Percentiles rank a stretch among this genome's conserved stretches.
Conservation (phyloP, 2,113 vertebrate genomes). For the Zosterops pallidus region DNA sequence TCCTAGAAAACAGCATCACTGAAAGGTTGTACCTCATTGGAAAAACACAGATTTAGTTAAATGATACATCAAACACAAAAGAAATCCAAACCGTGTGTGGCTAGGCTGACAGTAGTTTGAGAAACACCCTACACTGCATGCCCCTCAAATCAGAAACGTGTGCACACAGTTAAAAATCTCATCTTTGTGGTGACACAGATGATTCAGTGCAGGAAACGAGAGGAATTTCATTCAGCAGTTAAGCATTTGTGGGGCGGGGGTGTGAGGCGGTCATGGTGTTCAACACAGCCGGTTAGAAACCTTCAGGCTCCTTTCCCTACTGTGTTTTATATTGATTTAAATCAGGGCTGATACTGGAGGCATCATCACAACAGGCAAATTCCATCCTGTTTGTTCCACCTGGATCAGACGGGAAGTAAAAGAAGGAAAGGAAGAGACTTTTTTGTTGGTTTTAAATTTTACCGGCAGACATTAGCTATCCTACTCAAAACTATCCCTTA, state of each 20-base stretch:
- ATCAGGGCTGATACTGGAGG: background rate
- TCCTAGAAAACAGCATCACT: constrained; percentile 14
- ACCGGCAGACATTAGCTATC: background rate
- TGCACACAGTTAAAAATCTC: constrained; percentile 32
- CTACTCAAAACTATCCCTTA: background rate
- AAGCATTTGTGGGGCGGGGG: constrained; percentile 23
- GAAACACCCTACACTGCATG: constrained; percentile 20
- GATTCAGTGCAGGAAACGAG: constrained; percentile 51
- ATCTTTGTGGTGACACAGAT: constrained; percentile 65
- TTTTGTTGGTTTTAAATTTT: background rate
- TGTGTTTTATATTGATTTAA: background rate
- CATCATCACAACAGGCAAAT: background rate
- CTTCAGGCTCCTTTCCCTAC: background rate
- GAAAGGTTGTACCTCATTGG: background rate
- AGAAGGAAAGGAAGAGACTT: background rate
- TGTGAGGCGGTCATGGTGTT: constrained; percentile 40
- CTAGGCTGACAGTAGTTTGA: constrained; percentile 37
- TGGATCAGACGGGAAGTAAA: background rate
- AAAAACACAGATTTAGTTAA: constrained; percentile 15
- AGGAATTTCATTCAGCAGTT: constrained; percentile 50
- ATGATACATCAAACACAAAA: constrained; percentile 7
- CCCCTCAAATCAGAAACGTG: constrained; percentile 54
- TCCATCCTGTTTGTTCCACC: background rate
- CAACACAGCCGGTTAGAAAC: background rate
- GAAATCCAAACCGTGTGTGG: constrained; percentile 26